Base-by-base conservation (phyloP, 2,797 vertebrate genomes). In the Menidia menidia region DNA sequence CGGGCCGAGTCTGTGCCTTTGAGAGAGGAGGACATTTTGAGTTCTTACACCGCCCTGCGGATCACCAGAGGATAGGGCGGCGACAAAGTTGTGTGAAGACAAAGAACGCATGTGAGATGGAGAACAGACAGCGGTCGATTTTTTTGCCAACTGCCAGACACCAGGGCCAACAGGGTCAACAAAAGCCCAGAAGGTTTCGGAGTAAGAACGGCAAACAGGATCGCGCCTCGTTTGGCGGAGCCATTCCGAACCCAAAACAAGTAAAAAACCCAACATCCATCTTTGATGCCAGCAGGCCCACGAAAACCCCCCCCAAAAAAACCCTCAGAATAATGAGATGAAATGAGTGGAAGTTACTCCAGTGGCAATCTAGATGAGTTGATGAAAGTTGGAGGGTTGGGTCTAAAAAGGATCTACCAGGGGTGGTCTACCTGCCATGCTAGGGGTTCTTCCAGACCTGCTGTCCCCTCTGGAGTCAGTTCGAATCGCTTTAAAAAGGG, bases 1-100 rank as follows among this genome's bases (percentile, higher is more conserved):
- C 96, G 96, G 33, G 95, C 94, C 3, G 96, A 93, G 54, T 97
- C 97, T 82, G 95, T 95, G 66, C 96, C 96, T 90, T 96, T 32
- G 35, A 33, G 8, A 51, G n/a, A 43, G 14, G 31, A 61, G 30
- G 18, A 39, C 10, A 64, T 0, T 31, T 4, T 0, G 10, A 16
- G 35, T 5, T 5, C 10, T 11, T 12, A 47, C 6, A 39, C 47
- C 30, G 62, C 0, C 18, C 2, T n/a, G 18, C 31, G 3, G 4
- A 12, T 39, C 35, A 30, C 4, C 10, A 47, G 13, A 66, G 10
- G 19, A 33, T 12, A 25, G 7, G 2, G 32, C 9, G 32, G 18
- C 2, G 13, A 18, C 25, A 10, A 12, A 56, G 10, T 11, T 3
- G n/a, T 33, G 16, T 10, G 4, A n/a, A 19, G 13, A 2, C 13